Evolutionary conservation across 2,888 invertebrate genomes (phyloP).

Genomic region (Physocephala rufipes): DNA sequence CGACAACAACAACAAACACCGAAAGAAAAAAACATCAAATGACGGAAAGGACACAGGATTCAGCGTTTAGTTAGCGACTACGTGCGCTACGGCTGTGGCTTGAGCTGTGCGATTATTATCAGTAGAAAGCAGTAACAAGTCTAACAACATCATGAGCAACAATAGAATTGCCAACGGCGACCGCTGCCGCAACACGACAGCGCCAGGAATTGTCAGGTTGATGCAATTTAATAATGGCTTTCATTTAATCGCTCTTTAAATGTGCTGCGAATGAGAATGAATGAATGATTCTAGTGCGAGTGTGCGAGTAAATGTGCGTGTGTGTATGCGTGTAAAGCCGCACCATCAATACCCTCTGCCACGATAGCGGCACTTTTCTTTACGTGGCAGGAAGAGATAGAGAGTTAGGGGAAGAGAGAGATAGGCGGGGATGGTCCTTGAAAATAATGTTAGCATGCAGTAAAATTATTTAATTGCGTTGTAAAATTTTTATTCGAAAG

Average conservation of each 20-base stretch:
- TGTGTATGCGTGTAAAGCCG: no score
- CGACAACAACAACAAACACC: neutral
- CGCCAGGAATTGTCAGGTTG: slow-evolving; percentile 10
- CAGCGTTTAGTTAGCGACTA: slow-evolving; percentile 8
- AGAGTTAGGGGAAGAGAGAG: no score
- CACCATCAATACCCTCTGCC: no score
- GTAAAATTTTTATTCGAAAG: no score
- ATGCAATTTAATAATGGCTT: slow-evolving; percentile 28
- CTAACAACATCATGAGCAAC: neutral
- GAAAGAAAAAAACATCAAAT: slow-evolving; percentile 2
- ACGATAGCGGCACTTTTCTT: no score
- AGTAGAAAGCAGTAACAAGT: neutral
- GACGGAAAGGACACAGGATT: slow-evolving; percentile 16
- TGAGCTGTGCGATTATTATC: neutral
- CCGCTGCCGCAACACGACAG: neutral
- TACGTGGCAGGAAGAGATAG: no score
- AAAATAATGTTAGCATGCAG: no score
- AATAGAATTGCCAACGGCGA: neutral
- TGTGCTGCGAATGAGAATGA: slow-evolving; percentile 22
- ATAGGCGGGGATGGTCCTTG: no score
- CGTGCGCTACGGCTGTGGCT: slow-evolving; percentile 19
- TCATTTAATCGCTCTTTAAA: slow-evolving; percentile 30
- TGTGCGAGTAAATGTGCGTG: no score
- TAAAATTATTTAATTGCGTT: no score
- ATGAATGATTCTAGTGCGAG: neutral